A percentile compares a stretch with the other conserved stretches of the same genome.
Conservation (phyloP, 2,888 invertebrate species). For the Coenonympha glycerion region DNA sequence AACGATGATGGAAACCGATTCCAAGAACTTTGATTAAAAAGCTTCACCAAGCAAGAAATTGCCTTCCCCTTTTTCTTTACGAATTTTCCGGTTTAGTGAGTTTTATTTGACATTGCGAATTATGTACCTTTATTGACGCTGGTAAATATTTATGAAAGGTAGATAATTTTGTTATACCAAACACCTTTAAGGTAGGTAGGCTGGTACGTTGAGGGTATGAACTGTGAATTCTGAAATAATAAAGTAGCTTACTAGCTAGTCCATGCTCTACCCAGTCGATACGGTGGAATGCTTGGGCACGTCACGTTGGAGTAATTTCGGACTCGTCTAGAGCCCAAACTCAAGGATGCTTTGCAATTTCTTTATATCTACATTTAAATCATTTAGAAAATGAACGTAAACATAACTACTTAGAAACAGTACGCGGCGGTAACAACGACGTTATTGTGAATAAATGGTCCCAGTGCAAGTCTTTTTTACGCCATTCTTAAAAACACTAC, state of each 20-base stretch:
- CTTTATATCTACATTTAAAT: too few species aligned
- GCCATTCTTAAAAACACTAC: slow-evolving; percentile 46
- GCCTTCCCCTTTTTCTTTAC: slow-evolving; percentile 9
- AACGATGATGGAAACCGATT: slow-evolving; percentile 10
- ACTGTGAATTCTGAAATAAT: too few species aligned
- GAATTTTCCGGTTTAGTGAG: slow-evolving; percentile 9
- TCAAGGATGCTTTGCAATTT: too few species aligned
- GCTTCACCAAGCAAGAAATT: slow-evolving; percentile 13
- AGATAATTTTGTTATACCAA: background rate
- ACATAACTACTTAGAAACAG: slow-evolving; percentile 58
- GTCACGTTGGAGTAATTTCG: too few species aligned
- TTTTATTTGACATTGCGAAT: slow-evolving; percentile 10
- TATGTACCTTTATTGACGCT: slow-evolving; percentile 5
- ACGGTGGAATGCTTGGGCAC: too few species aligned
- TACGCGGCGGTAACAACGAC: slow-evolving; percentile 55
- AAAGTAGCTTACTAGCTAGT: too few species aligned
- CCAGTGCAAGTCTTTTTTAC: slow-evolving; percentile 49
- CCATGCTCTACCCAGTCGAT: too few species aligned
- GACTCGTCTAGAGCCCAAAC: too few species aligned
- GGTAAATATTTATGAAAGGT: slow-evolving; percentile 8
- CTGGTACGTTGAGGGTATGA: too few species aligned
- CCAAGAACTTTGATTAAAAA: slow-evolving; percentile 8
- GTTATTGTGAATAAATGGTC: slow-evolving; percentile 51
- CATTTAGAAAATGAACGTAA: background rate
- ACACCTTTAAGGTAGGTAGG: too few species aligned